These are phyloP conservation scores for Aleiodes alternator DNA, from an alignment of 2,888 invertebrate species.

Conservation along the genomic window DNA sequence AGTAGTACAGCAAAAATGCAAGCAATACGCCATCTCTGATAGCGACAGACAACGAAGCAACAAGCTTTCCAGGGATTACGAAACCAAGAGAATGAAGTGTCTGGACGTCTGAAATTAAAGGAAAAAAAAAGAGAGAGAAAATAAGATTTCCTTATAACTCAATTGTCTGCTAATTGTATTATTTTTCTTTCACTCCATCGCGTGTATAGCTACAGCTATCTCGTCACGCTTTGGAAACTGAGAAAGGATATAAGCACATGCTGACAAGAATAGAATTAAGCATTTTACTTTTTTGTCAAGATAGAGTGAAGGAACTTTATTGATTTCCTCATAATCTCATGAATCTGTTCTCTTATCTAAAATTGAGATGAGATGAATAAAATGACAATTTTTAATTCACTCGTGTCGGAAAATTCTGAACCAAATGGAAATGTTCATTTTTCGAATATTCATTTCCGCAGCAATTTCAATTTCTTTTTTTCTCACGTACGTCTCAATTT, in stretches of 20 bases:
- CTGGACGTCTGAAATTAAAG: constrained; percentile 79
- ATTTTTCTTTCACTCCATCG: constrained; percentile 15
- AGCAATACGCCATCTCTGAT: constrained; percentile 75
- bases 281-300: too few species aligned
- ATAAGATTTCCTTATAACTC: constrained; percentile 37
- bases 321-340: too few species aligned
- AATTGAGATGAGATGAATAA: too few species aligned
- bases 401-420: background rate
- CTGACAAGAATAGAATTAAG: background rate
- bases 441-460: background rate
- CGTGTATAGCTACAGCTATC: constrained; percentile 11
- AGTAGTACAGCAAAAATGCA: constrained; percentile 67
- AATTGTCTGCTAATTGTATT: constrained; percentile 11
- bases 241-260: constrained; percentile 2
- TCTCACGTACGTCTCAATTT: constrained; percentile 1
- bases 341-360: too few species aligned
- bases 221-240: background rate
- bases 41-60: constrained; percentile 70
- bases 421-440: background rate
- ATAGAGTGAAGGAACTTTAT: too few species aligned
- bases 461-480: background rate
- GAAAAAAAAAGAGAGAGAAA: constrained; percentile 54
- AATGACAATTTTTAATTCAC: too few species aligned
- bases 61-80: constrained; percentile 78
- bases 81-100: constrained; percentile 80